Evolutionary conservation across 2,797 vertebrate genomes (phyloP), one percentile per base, ranked within the genome.

Genomic region (Meda fulgida): DNA sequence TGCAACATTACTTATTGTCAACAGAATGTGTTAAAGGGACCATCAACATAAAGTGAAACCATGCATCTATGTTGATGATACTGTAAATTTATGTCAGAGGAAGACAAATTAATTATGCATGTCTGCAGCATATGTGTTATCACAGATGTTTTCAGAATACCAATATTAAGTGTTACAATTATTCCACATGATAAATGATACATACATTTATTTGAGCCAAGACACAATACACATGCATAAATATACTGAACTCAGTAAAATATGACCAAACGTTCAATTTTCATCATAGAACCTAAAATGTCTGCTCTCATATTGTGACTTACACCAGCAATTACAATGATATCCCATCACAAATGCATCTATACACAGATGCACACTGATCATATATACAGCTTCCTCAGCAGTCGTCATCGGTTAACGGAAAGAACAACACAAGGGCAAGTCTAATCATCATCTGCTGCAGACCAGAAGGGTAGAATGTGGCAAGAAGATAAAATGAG

Each of bases 381-480:
- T 63, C 2, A 78, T 23, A 55, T 23, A 51, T 70, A 55, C 69
- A 81, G 40, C 85, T 85, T 77, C 92, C 91, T 92, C 91, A 93
- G 91, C 93, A 94, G 93, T 94, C 92, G 93, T 91, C 87, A 88
- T 86, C 29, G 11, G 13, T 34, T 76, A 51, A 80, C 21, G 51
- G 29, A 77, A 48, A 75, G 14, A 60, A 87, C 55, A 79, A 55
- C 53, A 77, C 70, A 71, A 76, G 21, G 43, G 55, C 51, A 80
- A 14, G 71, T 85, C 71, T 77, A 81, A 84, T 87, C 53, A 78
- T 72, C 66, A 77, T 67, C 84, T 93, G 94, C 93, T 94, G 92
- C 94, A 93, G 91, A 93, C 92, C 89, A 92, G 92, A 94, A 93
- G 92, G 93, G 92, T 93, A 92, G 92, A 94, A 94, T 93, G 78